Evolutionary conservation across 2,888 invertebrate genomes (phyloP), one percentile per base, ranked within the genome.

Genomic region (Leptogaster cylindrica): DNA sequence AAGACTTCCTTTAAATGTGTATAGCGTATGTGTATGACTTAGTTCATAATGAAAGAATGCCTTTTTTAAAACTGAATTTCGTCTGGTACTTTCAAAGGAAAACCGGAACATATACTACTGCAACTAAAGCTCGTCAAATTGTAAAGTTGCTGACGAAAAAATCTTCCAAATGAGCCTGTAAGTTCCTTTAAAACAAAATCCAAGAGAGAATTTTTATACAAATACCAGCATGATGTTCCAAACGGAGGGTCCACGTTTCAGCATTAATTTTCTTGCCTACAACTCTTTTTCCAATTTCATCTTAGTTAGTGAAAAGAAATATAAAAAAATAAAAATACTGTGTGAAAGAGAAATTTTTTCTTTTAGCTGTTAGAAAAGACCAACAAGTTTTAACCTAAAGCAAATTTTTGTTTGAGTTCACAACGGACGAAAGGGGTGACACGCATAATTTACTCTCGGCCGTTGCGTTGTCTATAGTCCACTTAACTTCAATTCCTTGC

Each of bases 391-490:
- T 44, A 63, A 44, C 63, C 41, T 23, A 63, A 63, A 63, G 63
- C 46, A 63, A 63, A 63, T 44, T 63, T 63, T 63, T 63, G 63
- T 63, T 63, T 63, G 63, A 63, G 44, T 65, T 50, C 64, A 50
- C 46, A 46, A 23, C 48, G 46, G 33, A 65, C 48, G 50, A 65
- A 65, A 65, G 64, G 64, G 50, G 64, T 65, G 46, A 65, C 50
- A 65, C 50, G 64, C 50, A 65, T 65, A 65, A 65, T 65, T 65
- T 65, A 65, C 64, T 65, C 31, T 63, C 28, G 25, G 46, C 63
- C 63, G 46, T 63, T 46, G 63, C 63, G 46, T 63, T 46, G 63
- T 63, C 28, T 50, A 23, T 48, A 65, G 64, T 65, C 64, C 64
- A 65, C 50, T 65, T 65, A 65, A 65, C 31, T 65, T 36, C n/a